A percentile compares a stretch with the other conserved stretches of the same genome.
Evolutionary conservation across 2,888 invertebrate genomes (phyloP).

Genomic region (Ametastegia equiseti): DNA sequence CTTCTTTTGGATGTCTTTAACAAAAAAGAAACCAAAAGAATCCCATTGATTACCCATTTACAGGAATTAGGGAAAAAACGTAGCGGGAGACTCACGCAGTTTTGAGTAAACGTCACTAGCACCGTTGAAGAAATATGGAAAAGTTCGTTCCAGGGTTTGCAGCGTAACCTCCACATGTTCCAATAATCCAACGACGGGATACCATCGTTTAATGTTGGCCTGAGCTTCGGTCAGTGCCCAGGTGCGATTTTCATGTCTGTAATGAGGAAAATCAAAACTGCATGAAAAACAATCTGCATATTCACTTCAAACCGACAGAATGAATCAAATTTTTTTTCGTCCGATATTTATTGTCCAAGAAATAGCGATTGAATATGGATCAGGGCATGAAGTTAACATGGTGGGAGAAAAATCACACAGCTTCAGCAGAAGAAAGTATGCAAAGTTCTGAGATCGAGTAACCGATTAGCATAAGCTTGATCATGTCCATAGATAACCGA

Average conservation of each 20-base stretch:
- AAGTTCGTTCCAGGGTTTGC: constrained; percentile 76
- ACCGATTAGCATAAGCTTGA: background rate
- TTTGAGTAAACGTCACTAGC: constrained; percentile 76
- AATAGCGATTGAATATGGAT: no score
- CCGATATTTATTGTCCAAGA: no score
- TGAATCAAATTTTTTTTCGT: no score
- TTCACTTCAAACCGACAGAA: no score
- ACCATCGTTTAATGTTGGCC: constrained; percentile 79
- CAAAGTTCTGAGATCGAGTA: background rate
- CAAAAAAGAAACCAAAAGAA: background rate
- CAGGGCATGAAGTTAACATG: no score
- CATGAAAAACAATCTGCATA: background rate
- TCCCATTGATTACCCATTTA: background rate
- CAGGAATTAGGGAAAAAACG: background rate
- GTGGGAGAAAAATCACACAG: no score
- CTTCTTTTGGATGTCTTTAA: constrained; percentile 74
- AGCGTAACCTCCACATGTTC: constrained; percentile 80
- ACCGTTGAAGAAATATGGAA: constrained; percentile 80
- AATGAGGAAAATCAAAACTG: constrained; percentile 48
- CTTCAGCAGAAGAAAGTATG: no score
- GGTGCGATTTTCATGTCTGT: constrained; percentile 77
- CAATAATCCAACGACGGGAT: constrained; percentile 79
- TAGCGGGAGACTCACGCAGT: constrained; percentile 75
- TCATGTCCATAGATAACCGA: background rate
- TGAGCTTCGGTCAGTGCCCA: constrained; percentile 80